Conservation (phyloP, 2,113 vertebrate genomes). For the Coryphaenoides rupestris region DNA sequence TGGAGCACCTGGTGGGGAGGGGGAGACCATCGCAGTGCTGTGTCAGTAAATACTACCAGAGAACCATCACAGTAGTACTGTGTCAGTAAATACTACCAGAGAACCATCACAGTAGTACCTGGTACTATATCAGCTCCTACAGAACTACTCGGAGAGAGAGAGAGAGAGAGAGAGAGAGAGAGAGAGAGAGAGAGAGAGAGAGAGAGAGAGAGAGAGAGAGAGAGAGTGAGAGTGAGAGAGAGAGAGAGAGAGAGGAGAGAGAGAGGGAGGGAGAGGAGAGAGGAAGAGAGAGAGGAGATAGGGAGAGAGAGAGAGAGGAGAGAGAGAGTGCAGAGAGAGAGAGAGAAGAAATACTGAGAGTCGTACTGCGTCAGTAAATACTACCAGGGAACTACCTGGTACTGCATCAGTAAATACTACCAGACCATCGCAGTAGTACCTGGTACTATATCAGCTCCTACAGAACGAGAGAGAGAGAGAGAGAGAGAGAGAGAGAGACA, state of each 20-base stretch:
- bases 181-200: constrained; percentile 1
- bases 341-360: too few relatives aligned
- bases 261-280: background rate
- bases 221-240: background rate
- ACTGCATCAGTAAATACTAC: too few relatives aligned
- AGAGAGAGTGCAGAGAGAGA: background rate
- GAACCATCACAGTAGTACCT: too few relatives aligned
- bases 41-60: too few relatives aligned
- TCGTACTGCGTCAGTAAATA: too few relatives aligned
- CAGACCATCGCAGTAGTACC: too few relatives aligned
- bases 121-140: too few relatives aligned
- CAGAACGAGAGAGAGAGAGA: background rate
- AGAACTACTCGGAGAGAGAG: background rate
- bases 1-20: constrained; percentile 82
- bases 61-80: too few relatives aligned
- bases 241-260: background rate
- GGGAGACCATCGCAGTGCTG: too few relatives aligned
- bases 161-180: constrained; percentile 8
- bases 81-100: too few relatives aligned
- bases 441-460: too few relatives aligned
- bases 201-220: background rate
- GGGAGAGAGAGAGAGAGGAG: background rate
- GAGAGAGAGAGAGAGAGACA: background rate
- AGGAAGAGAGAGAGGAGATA: background rate
- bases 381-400: too few relatives aligned